These are phyloP conservation scores for Drosophila grimshawi DNA, from an alignment of 1,140 invertebrate species.

Conservation along the genomic window DNA sequence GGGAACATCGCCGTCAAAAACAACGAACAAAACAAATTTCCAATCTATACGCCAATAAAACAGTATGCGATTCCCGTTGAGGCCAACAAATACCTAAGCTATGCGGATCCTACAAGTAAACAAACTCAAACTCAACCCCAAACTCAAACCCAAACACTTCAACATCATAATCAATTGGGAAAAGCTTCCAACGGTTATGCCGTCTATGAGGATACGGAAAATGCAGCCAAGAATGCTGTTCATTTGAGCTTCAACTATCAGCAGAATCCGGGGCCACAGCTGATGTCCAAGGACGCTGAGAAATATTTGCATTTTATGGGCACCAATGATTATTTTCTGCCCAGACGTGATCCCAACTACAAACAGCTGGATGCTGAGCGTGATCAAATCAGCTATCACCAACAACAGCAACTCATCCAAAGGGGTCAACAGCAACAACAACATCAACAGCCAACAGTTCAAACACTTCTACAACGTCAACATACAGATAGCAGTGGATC, in stretches of 20 bases:
- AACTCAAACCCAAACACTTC: not conserved
- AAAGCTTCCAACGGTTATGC: conserved; percentile 55
- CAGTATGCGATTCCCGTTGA: conserved; percentile 70
- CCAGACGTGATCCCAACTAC: conserved; percentile 73
- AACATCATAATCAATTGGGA: conserved; percentile 16
- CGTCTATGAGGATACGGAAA: conserved; percentile 73
- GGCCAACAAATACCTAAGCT: conserved; percentile 44
- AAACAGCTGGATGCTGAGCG: conserved; percentile 65
- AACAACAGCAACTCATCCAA: conserved; percentile 16
- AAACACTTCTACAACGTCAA: conserved; percentile 17
- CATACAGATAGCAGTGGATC: conserved; percentile 48
- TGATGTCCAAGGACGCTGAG: conserved; percentile 68
- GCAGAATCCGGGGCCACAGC: conserved; percentile 12
- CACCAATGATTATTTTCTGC: conserved; percentile 79
- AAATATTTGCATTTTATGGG: conserved; percentile 78
- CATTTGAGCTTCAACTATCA: conserved; percentile 34
- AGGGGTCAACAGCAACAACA: conserved; percentile 43
- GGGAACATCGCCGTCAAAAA: conserved; percentile 56
- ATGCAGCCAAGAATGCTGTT: conserved; percentile 25
- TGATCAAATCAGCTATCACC: conserved; percentile 55
- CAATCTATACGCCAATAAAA: conserved; percentile 49
- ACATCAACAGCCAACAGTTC: conserved; percentile 13
- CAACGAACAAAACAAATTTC: conserved; percentile 41
- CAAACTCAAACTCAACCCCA: conserved; percentile 12
- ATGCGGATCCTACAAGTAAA: conserved; percentile 27